Percentiles rank a stretch among this genome's conserved stretches.
Evolutionary conservation across 2,888 invertebrate species (phyloP).

Genomic region (Anthophora plumipes): DNA sequence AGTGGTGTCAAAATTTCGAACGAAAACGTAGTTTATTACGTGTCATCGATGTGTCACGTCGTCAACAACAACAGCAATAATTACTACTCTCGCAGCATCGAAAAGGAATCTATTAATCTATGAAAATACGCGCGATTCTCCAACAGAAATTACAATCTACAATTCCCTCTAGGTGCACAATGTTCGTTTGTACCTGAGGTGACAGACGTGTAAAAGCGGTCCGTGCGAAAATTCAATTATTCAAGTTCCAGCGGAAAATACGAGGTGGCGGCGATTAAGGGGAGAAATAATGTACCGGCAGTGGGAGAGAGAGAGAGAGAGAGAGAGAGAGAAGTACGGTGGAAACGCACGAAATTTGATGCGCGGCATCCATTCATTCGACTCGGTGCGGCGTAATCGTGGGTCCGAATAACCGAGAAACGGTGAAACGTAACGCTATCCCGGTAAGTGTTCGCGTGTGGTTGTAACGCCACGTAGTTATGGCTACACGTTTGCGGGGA

Average conservation of each 20-base stretch:
- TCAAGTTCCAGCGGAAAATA: constrained; percentile 14
- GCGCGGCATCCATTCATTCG: constrained; percentile 20
- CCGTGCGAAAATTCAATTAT: constrained; percentile 4
- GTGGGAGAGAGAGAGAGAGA: no score
- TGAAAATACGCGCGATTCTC: not conserved
- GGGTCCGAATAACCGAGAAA: constrained; percentile 24
- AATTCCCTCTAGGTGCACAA: not conserved
- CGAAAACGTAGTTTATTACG: no score
- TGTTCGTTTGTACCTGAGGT: not conserved
- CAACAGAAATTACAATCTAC: not conserved
- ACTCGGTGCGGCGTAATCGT: constrained; percentile 1
- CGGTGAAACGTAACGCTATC: constrained; percentile 16
- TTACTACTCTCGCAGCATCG: no score
- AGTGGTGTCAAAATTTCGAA: no score
- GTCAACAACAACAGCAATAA: no score
- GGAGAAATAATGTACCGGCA: constrained; percentile 8
- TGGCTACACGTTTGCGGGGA: no score
- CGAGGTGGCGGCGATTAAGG: constrained; percentile 9
- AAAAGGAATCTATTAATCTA: not conserved
- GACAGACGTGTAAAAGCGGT: no score
- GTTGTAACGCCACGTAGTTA: constrained; percentile 26
- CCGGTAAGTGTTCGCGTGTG: constrained; percentile 12
- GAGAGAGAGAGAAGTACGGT: no score
- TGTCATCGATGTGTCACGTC: no score
- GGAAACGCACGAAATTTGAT: constrained; percentile 16